Base-by-base conservation (phyloP, 2,888 invertebrate genomes). In the Strigamia crassipes region DNA sequence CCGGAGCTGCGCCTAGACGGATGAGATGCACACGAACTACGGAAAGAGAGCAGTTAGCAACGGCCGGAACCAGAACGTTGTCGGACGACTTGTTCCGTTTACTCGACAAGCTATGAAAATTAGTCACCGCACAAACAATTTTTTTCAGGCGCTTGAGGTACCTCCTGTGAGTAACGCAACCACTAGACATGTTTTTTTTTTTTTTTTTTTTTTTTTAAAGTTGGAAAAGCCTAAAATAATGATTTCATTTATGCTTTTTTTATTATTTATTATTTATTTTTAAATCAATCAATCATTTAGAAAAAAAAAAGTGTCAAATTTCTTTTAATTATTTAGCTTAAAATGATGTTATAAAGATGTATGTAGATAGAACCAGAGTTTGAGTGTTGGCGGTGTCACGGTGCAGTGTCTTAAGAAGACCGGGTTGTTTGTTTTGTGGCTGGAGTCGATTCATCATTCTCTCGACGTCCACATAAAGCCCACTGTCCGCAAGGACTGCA, bases 391-490 rank as follows among this genome's bases (percentile, higher is more conserved):
- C 73, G 73, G 73, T 27, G 73, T 31, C 73, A 73, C 73, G 73
- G 27, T 31, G 31, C 15, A 73, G 31, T 73, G 73, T 73, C 73
- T 73, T 73, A 73, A 73, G 73, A 73, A 73, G 73, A 73, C 73
- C 73, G 80, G 23, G 46, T 31, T 81, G 81, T 81, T 81, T 81
- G 81, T 81, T 81, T 81, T 81, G 81, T 38, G 41, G 31, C 81
- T 21, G 42, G 34, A 34, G 41, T 81, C 80, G 81, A 81, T 81
- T 81, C 81, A 81, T 81, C 81, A 81, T 81, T 34, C 66, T 31
- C 66, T 61, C 81, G 81, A 61, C 81, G 81, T 61, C 81, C 81
- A 66, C 81, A 81, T 81, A 81, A 81, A 81, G 66, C 34, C 66
- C 38, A 66, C 46, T 80, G 46, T 51, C 80, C 80, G 80, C 80